Percentiles rank a stretch among this genome's conserved stretches.
Conservation (phyloP, 2,888 invertebrate genomes). For the Bombylius major region DNA sequence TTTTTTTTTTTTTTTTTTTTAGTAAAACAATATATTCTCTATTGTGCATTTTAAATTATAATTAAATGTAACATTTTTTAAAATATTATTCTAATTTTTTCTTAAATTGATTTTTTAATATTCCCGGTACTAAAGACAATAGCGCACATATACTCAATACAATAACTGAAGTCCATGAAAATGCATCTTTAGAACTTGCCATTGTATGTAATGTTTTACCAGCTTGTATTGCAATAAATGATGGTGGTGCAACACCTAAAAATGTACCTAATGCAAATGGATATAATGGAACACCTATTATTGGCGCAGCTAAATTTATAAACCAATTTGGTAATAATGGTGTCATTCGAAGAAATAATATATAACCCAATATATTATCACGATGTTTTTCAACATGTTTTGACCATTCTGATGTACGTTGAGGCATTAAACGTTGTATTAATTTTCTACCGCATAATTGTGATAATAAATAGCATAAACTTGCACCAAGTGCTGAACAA, state of each 20-base stretch:
- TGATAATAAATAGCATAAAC: slow-evolving; percentile 87
- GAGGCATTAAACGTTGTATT: slow-evolving; percentile 78
- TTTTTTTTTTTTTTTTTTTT: no score
- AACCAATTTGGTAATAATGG: slow-evolving; percentile 98
- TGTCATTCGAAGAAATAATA: slow-evolving; percentile 92
- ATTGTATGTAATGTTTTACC: slow-evolving; percentile 91
- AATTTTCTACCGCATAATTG: slow-evolving; percentile 77
- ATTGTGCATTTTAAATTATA: no score
- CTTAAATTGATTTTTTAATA: slow-evolving; percentile 67
- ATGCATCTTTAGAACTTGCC: slow-evolving; percentile 74
- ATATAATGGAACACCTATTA: slow-evolving; percentile 85
- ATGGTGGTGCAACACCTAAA: slow-evolving; percentile 91
- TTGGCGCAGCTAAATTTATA: slow-evolving; percentile 90
- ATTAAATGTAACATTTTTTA: no score
- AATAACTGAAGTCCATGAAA: slow-evolving; percentile 77
- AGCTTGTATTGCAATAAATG: slow-evolving; percentile 94
- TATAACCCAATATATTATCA: slow-evolving; percentile 86
- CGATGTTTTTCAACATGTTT: slow-evolving; percentile 71
- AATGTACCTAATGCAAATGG: slow-evolving; percentile 95
- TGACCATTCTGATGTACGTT: slow-evolving; percentile 75
- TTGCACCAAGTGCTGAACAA: slow-evolving; percentile 93
- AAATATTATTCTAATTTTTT: slow-evolving; percentile 54
- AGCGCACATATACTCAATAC: slow-evolving; percentile 67
- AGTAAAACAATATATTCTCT: no score
- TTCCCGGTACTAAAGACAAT: slow-evolving; percentile 75